Base-by-base conservation (phyloP, 2,888 invertebrate genomes). In the Panopea generosa region DNA sequence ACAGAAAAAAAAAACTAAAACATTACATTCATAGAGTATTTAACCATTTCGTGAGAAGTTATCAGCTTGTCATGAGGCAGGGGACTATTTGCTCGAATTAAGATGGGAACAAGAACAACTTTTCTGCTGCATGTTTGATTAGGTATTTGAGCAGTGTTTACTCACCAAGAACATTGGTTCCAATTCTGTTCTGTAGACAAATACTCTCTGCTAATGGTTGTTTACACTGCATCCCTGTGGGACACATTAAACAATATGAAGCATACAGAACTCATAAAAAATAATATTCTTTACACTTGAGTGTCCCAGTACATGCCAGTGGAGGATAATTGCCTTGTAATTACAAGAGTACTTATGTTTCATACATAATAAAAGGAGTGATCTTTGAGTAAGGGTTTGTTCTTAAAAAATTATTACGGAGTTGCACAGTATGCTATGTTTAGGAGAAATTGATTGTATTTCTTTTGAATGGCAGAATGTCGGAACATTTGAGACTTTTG, bases 181-280 rank as follows among this genome's bases (percentile, higher is more conserved):
- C 65, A 65, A 43, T 65, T 27, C 27, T 56, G 65, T 65, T 65
- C 65, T 45, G 26, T 65, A 43, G 43, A 45, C 65, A 65, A 65
- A 65, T 56, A 65, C 47, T 56, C 50, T 49, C 50, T 57, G 57
- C 67, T 61, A 53, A 65, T 72, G 68, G 57, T 52, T 77, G 72
- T 77, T 77, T 77, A 68, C 68, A 45, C 49, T 77, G 68, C 72
- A 73, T 49, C 55, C 72, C 60, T 60, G 26, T 14, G 57, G 68
- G 72, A 60, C 71, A 45, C 56, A 73, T 77, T 72, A 72, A 72
- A 72, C 72, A 63, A 73, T 63, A 57, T 52, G 52, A 72, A 69
- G 72, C 77, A 77, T 77, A 77, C 72, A 61, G 63, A 69, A 50
- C 69, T 52, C 72, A 65, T 77, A 73, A 77, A 77, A 77, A 72